Evolutionary conservation across 2,113 vertebrate genomes (phyloP).

Genomic region (Bucco capensis): DNA sequence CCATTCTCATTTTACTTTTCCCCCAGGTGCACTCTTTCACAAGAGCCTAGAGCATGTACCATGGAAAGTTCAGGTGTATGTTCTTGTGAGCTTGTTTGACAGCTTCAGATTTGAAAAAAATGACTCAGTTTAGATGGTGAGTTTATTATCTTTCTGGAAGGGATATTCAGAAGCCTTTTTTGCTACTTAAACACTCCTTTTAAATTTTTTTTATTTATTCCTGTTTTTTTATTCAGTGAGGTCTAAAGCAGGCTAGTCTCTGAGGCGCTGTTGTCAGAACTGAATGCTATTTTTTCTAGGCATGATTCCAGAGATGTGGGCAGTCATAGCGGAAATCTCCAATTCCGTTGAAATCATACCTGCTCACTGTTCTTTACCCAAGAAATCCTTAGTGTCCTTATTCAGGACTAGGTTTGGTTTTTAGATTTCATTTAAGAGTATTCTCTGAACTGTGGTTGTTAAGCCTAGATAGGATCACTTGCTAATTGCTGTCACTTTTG

Average conservation of each 20-base stretch:
- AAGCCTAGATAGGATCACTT: neutral
- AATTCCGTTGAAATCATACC: neutral
- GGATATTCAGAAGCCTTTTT: neutral
- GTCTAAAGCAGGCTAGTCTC: neutral
- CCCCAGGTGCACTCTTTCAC: neutral
- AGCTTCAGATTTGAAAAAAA: neutral
- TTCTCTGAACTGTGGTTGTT: neutral
- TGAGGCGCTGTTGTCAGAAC: fast-evolving
- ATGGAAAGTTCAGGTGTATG: neutral
- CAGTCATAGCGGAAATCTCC: neutral
- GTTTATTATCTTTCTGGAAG: neutral
- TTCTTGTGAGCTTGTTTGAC: neutral
- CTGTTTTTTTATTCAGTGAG: neutral
- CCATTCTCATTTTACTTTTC: neutral
- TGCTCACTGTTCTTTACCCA: neutral
- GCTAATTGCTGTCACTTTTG: neutral
- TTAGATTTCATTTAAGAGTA: neutral
- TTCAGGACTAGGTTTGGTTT: neutral
- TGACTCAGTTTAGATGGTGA: neutral
- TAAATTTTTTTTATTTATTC: neutral
- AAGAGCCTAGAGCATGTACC: neutral
- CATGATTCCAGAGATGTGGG: neutral
- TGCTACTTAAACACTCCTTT: neutral
- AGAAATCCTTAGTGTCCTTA: neutral
- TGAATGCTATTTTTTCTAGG: neutral